Evolutionary conservation across 2,797 vertebrate genomes (phyloP).

Genomic region (Chelon auratus): DNA sequence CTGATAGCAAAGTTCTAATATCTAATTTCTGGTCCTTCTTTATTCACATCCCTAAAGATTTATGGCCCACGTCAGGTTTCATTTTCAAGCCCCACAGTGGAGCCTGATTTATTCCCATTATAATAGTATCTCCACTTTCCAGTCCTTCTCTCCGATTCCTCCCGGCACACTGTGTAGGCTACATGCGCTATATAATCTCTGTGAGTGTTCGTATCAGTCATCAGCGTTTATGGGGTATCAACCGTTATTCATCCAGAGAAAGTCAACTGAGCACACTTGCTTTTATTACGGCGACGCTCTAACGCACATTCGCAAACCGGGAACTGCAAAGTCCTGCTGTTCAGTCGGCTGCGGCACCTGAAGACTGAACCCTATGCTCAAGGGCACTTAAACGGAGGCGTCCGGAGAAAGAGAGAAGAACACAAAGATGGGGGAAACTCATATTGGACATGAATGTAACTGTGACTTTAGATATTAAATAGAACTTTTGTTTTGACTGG

Average conservation of each 20-base stretch:
- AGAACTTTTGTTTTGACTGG: not conserved
- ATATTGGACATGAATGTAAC: too few relatives aligned
- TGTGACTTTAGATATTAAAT: too few relatives aligned
- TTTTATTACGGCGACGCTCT: slow-evolving; percentile 37
- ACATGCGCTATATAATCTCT: slow-evolving; percentile 61
- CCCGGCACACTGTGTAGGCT: slow-evolving; percentile 34
- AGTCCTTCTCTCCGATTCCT: slow-evolving; percentile 62
- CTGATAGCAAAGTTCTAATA: slow-evolving; percentile 55
- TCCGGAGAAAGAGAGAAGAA: not conserved
- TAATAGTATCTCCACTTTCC: slow-evolving; percentile 66
- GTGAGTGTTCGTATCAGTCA: slow-evolving; percentile 67
- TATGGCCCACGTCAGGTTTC: slow-evolving; percentile 62
- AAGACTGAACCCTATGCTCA: slow-evolving; percentile 15
- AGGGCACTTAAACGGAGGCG: slow-evolving; percentile 4
- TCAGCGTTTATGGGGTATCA: slow-evolving; percentile 64
- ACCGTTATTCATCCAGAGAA: slow-evolving; percentile 49
- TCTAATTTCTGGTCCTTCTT: slow-evolving; percentile 67
- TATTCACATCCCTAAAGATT: slow-evolving; percentile 72
- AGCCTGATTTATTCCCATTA: slow-evolving; percentile 72
- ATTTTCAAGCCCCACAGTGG: slow-evolving; percentile 65
- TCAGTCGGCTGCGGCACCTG: slow-evolving; percentile 4
- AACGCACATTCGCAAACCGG: slow-evolving; percentile 13
- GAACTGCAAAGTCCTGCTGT: not conserved
- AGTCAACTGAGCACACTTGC: slow-evolving; percentile 39
- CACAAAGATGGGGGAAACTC: not conserved